A percentile compares a stretch with the other conserved stretches of the same genome.
These are phyloP conservation scores for Hylaea fasciaria DNA, from an alignment of 2,888 invertebrate genomes.

Conservation along the genomic window DNA sequence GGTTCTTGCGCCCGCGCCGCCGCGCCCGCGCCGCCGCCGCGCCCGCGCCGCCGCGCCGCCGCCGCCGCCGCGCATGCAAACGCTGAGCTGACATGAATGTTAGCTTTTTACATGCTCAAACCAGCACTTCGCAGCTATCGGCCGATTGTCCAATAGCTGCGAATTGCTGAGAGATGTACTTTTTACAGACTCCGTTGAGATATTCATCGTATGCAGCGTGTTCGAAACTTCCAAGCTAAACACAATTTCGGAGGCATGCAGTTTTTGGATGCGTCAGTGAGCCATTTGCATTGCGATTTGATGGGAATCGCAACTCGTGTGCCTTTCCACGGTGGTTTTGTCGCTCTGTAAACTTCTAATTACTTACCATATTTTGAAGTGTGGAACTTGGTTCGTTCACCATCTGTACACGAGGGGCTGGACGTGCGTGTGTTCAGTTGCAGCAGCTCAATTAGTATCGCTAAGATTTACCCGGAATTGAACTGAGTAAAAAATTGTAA, in stretches of 20 bases:
- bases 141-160: no score
- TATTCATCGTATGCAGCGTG: constrained; percentile 66
- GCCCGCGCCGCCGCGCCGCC: no score
- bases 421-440: no score
- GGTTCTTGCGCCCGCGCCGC: no score
- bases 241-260: constrained; percentile 43
- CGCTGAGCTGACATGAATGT: constrained; percentile 1
- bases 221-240: constrained; percentile 38
- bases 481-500: no score
- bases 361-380: constrained; percentile 11
- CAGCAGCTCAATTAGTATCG: no score
- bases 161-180: neutral
- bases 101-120: constrained; percentile 18
- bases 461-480: no score
- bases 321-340: constrained; percentile 25
- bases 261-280: constrained; percentile 46
- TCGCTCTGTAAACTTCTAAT: constrained; percentile 7
- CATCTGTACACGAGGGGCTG: no score
- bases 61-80: no score
- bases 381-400: no score
- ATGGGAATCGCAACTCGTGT: constrained; percentile 29
- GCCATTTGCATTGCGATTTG: constrained; percentile 43
- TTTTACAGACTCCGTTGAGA: constrained; percentile 51
- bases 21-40: no score
- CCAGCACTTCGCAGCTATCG: neutral